Base-by-base conservation (phyloP, 92 coral and sea anemone species). In the Epizoanthus illoricatus region DNA sequence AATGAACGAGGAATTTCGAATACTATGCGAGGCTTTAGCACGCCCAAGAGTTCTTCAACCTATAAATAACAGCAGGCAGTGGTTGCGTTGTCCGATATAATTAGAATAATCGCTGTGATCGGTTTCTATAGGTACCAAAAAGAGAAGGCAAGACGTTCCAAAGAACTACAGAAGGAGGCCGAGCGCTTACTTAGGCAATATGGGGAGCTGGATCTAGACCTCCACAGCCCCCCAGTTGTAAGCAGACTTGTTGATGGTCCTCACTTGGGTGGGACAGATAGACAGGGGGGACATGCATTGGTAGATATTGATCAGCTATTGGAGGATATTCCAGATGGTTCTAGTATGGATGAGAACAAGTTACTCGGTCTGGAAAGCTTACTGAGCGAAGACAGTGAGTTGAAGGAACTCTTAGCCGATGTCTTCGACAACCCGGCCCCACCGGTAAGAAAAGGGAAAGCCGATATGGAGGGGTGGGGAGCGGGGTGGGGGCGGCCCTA, bases 101-200 rank as follows among this genome's bases (percentile, higher is more conserved):
- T 55, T 13, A n/a, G 36, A 36, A 9, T 62, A 8, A 19, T 43
- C 59, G 62, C 56, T 36, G 11, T 13, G 11, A 2, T 28, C 36
- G 36, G 45, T 2, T 40, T 36, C 24, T 60, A 39, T 12, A 78
- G 82, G 12, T 78, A 78, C 43, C 71, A 63, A 45, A 24, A 42
- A 45, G 71, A 21, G 43, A 78, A 64, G 3, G 2, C 5, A 40
- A 57, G 61, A 64, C 67, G 33, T 45, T 78, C 82, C 24, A 5
- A 69, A 21, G 82, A 78, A 23, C 20, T 78, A 6, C 71, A 78
- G 60, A 66, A 78, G 21, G 73, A 68, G 49, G 57, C 82, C 9
- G 82, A 78, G 71, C 82, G 71, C 40, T 64, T 78, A 63, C 42
- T 78, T 33, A 78, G 82, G 20, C 82, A 78, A 24, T 78, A 64